These are phyloP conservation scores for Hofmannophila pseudospretella DNA, from an alignment of 2,888 invertebrate species.

Conservation along the genomic window DNA sequence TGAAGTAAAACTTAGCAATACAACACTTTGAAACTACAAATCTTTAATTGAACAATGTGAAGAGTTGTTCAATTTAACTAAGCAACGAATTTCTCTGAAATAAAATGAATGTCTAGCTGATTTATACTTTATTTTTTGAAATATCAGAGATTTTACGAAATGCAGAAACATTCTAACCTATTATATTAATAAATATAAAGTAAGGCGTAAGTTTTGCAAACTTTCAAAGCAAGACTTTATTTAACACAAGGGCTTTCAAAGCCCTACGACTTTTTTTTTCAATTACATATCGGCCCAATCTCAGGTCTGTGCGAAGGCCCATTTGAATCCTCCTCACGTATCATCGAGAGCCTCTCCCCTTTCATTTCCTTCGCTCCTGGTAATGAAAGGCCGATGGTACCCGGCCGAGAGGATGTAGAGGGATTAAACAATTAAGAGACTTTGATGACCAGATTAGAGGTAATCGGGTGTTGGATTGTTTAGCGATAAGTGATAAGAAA, in stretches of 20 bases:
- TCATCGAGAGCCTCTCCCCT: conserved; percentile 11
- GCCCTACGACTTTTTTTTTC: conserved; percentile 10
- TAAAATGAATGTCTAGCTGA: neutral
- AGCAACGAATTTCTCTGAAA: neutral
- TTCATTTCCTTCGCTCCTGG: conserved; percentile 10
- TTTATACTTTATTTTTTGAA: too few species aligned
- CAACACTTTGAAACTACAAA: too few species aligned
- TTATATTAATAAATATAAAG: too few species aligned
- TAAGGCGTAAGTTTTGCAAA: too few species aligned
- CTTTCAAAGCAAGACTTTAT: too few species aligned
- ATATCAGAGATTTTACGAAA: too few species aligned
- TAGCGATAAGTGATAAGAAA: neutral
- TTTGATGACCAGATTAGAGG: conserved; percentile 1
- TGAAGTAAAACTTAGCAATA: too few species aligned
- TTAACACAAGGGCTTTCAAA: neutral
- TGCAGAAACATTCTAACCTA: too few species aligned
- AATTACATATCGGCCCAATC: conserved; percentile 6
- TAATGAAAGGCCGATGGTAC: conserved; percentile 7
- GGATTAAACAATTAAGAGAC: conserved; percentile 8
- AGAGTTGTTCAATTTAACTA: neutral
- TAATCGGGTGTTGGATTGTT: neutral
- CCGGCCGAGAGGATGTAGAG: conserved; percentile 3
- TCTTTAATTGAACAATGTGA: too few species aligned
- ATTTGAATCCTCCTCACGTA: conserved; percentile 11
- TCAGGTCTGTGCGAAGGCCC: neutral